Base-by-base conservation (phyloP, 2,797 vertebrate genomes). In the Gadopsis marmoratus region DNA sequence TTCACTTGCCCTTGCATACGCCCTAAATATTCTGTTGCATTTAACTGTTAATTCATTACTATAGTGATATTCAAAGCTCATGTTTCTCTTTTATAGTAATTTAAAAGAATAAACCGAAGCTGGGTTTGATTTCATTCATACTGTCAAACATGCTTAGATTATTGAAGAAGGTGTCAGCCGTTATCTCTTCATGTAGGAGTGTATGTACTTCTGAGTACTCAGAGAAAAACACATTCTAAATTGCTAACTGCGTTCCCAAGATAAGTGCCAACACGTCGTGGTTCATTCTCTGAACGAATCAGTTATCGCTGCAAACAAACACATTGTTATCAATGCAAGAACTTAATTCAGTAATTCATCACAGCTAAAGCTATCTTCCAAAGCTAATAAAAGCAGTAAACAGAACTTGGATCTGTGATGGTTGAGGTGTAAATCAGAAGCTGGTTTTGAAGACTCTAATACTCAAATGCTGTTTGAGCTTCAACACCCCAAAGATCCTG, bases 281-380 rank as follows among this genome's bases (percentile, higher is more conserved):
- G 37, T 16, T 80, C 2, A 53, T 71, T 64, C 58, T 75, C 47
- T 55, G 37, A 64, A 23, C 53, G 50, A 78, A 81, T 69, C 26
- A 83, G 65, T 76, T 19, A 69, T 16, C 19, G 11, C 23, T 8
- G 26, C 37, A 51, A 43, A 47, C 47, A 48, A 41, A 70, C 33
- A 12, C 3, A 11, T 8, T 53, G n/a, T 66, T 53, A 64, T 65
- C 14, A 16, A 54, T 60, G 37, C 31, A 59, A 56, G 62, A 74
- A 37, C 23, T 37, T 17, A 4, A 14, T 53, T 53, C 0, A 56
- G 47, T 53, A 62, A 53, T 35, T 62, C 1, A 59, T 16, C n/a
- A 31, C 9, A 68, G 14, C 3, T 37, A 59, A 50, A 43, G 21
- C 59, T 60, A 5, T 16, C 11, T 47, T 37, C 7, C n/a, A 56